A percentile compares a stretch with the other conserved stretches of the same genome.
Evolutionary conservation across 2,888 invertebrate species (phyloP).

Genomic region (Drosophila trichaetosa): DNA sequence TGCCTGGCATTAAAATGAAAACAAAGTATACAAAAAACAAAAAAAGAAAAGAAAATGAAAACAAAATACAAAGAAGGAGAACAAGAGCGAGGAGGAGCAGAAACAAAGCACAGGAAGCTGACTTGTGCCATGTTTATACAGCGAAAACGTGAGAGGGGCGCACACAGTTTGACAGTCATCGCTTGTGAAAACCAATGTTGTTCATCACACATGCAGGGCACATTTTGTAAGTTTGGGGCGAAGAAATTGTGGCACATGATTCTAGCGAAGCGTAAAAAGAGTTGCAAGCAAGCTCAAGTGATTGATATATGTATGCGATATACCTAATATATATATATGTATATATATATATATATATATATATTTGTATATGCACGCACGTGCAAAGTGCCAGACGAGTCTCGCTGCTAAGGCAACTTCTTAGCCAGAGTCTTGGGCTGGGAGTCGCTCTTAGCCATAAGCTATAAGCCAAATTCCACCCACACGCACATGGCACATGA

Average conservation of each 20-base stretch:
- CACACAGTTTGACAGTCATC: constrained; percentile 39
- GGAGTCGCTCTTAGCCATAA: constrained; percentile 10
- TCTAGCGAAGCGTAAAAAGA: constrained; percentile 40
- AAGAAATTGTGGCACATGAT: constrained; percentile 60
- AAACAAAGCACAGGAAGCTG: constrained; percentile 56
- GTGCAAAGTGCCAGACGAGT: constrained; percentile 54
- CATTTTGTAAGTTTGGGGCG: constrained; percentile 37
- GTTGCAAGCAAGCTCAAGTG: constrained; percentile 54
- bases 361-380: constrained; percentile 47
- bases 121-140: constrained; percentile 10
- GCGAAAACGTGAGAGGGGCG: not conserved
- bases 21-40: constrained; percentile 55
- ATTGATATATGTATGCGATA: constrained; percentile 56
- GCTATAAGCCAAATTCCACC: constrained; percentile 30
- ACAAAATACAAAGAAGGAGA: constrained; percentile 53
- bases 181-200: constrained; percentile 36
- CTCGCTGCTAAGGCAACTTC: constrained; percentile 3
- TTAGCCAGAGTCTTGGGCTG: constrained; percentile 5
- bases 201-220: constrained; percentile 62
- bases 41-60: constrained; percentile 44
- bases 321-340: not conserved
- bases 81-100: not conserved
- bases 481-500: constrained; percentile 45
- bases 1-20: constrained; percentile 54
- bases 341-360: constrained; percentile 1